A percentile compares a stretch with the other conserved stretches of the same genome.
Evolutionary conservation across 2,888 invertebrate genomes (phyloP).

Genomic region (Ptychoptera contaminata): DNA sequence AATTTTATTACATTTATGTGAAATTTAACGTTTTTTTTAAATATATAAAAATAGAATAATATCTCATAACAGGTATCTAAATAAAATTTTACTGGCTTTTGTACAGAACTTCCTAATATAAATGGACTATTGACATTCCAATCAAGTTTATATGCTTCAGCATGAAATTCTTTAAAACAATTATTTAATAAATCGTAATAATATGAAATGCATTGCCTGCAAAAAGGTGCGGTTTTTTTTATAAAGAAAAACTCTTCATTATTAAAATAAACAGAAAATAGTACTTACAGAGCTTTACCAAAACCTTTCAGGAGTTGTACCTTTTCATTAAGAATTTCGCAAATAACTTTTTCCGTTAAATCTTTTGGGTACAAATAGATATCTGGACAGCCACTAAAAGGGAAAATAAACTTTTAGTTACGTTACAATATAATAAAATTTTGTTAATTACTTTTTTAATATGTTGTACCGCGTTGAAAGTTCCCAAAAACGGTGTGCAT

Average conservation of each 20-base stretch:
- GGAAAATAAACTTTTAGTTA: not conserved
- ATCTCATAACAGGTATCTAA: constrained; percentile 1
- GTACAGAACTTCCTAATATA: not conserved
- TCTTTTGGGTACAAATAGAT: not conserved
- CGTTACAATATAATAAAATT: not conserved
- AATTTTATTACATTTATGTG: not conserved
- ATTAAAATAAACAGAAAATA: no score
- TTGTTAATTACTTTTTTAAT: not conserved
- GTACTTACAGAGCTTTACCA: no score
- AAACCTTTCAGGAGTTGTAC: no score
- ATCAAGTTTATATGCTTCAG: not conserved
- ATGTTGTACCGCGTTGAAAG: not conserved
- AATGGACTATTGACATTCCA: constrained; percentile 1
- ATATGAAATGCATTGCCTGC: no score
- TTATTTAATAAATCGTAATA: no score
- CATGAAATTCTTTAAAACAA: not conserved
- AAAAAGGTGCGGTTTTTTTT: no score
- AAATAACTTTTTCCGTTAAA: not conserved
- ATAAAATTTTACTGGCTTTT: constrained; percentile 3
- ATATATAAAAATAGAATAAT: not conserved
- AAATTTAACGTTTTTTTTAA: not conserved
- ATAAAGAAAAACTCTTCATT: no score
- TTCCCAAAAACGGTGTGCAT: not conserved
- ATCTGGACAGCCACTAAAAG: constrained; percentile 1
- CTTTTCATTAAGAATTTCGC: constrained; percentile 1